A percentile compares a stretch with the other conserved stretches of the same genome.
Conservation (phyloP, 2,888 invertebrate genomes). For the Cataglyphis albicans region DNA sequence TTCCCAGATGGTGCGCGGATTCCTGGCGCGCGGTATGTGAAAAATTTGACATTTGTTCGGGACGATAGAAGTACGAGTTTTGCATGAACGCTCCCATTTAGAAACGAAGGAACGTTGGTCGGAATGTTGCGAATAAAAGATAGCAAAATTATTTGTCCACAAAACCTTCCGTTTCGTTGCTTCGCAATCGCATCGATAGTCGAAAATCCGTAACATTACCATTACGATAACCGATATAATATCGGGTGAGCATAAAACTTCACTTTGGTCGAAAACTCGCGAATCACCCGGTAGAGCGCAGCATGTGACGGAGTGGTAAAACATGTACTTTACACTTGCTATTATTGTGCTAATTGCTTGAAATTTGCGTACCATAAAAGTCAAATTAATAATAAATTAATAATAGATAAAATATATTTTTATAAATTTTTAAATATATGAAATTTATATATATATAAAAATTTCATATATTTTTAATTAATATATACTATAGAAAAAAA, state of each 20-base stretch:
- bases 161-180: background rate
- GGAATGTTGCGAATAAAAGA: constrained; percentile 28
- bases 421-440: too few relatives aligned
- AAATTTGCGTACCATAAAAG: background rate
- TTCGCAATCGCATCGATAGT: background rate
- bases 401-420: background rate
- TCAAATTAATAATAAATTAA: constrained; percentile 1
- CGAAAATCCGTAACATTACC: background rate
- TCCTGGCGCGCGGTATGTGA: constrained; percentile 13
- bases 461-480: background rate
- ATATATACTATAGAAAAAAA: background rate
- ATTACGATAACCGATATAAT: background rate
- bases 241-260: background rate
- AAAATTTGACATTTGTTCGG: constrained; percentile 17
- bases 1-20: background rate
- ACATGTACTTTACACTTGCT: background rate
- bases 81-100: background rate
- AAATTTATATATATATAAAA: background rate
- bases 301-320: background rate
- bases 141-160: background rate
- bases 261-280: background rate
- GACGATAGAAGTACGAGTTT: background rate
- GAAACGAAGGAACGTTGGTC: background rate
- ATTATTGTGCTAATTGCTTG: background rate
- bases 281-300: background rate